These are phyloP conservation scores for Rhinichthys klamathensis DNA, from an alignment of 2,113 vertebrate genomes.

Conservation along the genomic window DNA sequence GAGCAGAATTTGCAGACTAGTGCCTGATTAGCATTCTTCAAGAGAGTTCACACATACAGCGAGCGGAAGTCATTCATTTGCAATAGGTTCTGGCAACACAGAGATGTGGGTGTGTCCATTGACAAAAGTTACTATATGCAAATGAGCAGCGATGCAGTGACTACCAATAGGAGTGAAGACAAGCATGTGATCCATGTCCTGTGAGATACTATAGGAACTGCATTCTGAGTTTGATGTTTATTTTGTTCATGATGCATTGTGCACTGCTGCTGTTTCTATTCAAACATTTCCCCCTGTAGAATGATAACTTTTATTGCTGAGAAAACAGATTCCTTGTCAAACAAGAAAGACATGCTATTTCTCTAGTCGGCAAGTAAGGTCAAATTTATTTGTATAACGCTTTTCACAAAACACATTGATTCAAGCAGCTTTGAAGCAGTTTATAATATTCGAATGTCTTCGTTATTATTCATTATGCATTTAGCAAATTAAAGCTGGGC, in stretches of 20 bases:
- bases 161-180: not conserved
- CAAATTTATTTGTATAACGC: too few species aligned
- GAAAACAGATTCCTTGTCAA: not conserved
- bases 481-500: too few species aligned
- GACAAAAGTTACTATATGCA: slow-evolving; percentile 1
- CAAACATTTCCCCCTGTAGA: not conserved
- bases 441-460: too few species aligned
- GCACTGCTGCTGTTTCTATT: not conserved
- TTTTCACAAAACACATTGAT: too few species aligned
- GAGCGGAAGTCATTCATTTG: not conserved
- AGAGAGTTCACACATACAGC: not conserved
- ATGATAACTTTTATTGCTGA: not conserved
- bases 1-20: not conserved
- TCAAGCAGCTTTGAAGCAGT: too few species aligned
- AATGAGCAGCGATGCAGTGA: not conserved
- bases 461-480: too few species aligned
- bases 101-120: not conserved
- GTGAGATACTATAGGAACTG: not conserved
- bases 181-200: not conserved
- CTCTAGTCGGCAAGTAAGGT: too few species aligned
- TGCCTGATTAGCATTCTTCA: slow-evolving; percentile 27
- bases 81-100: not conserved
- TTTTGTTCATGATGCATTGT: not conserved
- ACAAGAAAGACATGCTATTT: not conserved
- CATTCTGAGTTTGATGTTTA: not conserved